phyloP scores from a whole-genome alignment of 2,888 invertebrate genomes.

The Drosophila helvetica region DNA sequence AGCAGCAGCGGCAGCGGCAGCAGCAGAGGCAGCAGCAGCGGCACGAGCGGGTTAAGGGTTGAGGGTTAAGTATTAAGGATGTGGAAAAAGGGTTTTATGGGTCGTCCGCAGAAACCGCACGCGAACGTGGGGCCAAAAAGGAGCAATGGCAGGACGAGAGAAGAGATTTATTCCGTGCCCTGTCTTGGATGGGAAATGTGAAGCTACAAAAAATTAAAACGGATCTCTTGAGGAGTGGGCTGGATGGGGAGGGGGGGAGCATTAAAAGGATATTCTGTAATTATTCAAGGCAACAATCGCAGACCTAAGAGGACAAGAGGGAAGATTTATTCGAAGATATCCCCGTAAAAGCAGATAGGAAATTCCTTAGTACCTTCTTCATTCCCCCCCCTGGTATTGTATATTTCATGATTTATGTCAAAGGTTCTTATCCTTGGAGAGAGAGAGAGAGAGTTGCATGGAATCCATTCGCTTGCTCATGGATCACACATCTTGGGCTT shows the following conservation, averaged over 20 bases:
- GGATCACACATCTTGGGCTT: constrained; percentile 47
- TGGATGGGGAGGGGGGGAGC: neutral
- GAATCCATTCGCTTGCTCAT: constrained; percentile 61
- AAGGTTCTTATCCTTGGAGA: constrained; percentile 17
- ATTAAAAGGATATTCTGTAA: constrained; percentile 31
- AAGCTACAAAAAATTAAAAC: constrained; percentile 29
- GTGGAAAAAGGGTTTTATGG: constrained; percentile 43
- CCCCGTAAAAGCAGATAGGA: neutral
- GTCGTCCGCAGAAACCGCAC: constrained; percentile 57
- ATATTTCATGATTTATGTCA: constrained; percentile 60
- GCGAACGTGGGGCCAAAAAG: constrained; percentile 42
- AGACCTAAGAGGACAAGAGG: neutral
- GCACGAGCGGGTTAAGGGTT: constrained; percentile 15
- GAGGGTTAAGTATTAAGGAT: constrained; percentile 21
- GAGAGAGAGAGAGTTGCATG: neutral
- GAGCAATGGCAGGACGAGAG: constrained; percentile 26
- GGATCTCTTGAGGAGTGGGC: constrained; percentile 6
- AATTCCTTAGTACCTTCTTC: neutral
- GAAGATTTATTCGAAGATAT: neutral
- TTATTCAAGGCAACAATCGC: constrained; percentile 14
- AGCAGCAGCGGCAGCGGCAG: constrained; percentile 72
- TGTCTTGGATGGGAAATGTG: constrained; percentile 15
- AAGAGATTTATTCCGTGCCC: constrained; percentile 53
- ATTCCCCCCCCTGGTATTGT: neutral
- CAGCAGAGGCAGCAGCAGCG: constrained; percentile 4